Evolutionary conservation across 2,113 vertebrate genomes (phyloP), one percentile per base, ranked within the genome.

Genomic region (Synchiropus splendidus): DNA sequence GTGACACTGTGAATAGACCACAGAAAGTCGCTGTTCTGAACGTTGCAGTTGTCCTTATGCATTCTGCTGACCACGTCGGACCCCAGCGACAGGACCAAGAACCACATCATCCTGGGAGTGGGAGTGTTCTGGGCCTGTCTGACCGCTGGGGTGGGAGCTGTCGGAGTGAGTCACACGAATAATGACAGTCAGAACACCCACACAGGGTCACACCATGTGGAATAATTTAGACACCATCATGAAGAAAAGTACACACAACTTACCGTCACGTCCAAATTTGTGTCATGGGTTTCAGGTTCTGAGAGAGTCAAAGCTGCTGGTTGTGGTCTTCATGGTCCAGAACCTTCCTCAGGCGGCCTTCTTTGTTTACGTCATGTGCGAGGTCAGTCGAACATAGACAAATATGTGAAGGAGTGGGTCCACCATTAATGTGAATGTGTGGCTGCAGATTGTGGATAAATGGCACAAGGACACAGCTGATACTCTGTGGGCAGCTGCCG

Each of bases 351-450:
- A 89, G 64, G 56, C 87, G 6, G 85, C 71, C 64, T 87, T 86
- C 69, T 86, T 89, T 40, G 36, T 77, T 45, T 91, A 88, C 53
- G 74, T 89, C 32, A 70, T 90, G 8, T 88, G 86, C 59, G 80
- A 43, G 67, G 88, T 87, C 73, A 80, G 54, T 14, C 14, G n/a
- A n/a, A n/a, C n/a, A n/a, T n/a, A n/a, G n/a, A n/a, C n/a, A n/a
- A n/a, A n/a, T n/a, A n/a, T n/a, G n/a, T n/a, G n/a, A n/a, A n/a
- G n/a, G n/a, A n/a, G n/a, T n/a, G n/a, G n/a, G n/a, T n/a, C n/a
- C n/a, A n/a, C n/a, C n/a, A n/a, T n/a, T n/a, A n/a, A n/a, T n/a
- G n/a, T n/a, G n/a, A n/a, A n/a, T n/a, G n/a, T n/a, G n/a, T n/a
- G n/a, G n/a, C n/a, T n/a, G n/a, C 60, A 91, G 88, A 73, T 89